These are phyloP conservation scores for Phalacrocorax aristotelis DNA, from an alignment of 2,113 vertebrate genomes.

Conservation along the genomic window DNA sequence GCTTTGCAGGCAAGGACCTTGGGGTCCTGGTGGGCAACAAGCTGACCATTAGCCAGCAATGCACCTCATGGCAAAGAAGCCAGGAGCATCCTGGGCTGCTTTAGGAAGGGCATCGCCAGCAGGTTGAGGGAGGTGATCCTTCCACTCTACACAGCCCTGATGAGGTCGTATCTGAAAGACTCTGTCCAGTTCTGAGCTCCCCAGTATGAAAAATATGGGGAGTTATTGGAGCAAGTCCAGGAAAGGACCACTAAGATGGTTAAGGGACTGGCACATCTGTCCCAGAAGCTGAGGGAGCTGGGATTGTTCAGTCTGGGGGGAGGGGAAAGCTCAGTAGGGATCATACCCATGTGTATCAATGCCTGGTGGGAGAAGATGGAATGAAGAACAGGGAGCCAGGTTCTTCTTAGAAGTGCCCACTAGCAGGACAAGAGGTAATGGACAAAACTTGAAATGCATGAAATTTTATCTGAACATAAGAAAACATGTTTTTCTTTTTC, in stretches of 20 bases:
- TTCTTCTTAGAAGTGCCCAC: not conserved
- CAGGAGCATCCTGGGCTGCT: not conserved
- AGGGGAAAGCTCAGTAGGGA: not conserved
- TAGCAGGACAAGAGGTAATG: not conserved
- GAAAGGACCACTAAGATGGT: not conserved
- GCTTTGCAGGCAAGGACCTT: not conserved
- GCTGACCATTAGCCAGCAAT: not conserved
- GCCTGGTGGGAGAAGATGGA: not conserved
- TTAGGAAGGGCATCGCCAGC: not conserved
- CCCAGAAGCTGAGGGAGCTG: not conserved
- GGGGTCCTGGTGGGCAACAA: not conserved
- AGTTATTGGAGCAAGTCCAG: not conserved
- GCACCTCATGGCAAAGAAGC: not conserved
- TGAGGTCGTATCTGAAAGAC: not conserved
- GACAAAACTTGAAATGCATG: not conserved
- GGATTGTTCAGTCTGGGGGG: not conserved
- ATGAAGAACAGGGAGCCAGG: not conserved
- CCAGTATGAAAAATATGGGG: not conserved
- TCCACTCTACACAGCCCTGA: not conserved
- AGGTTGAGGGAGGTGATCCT: not conserved
- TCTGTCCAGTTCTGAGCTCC: not conserved
- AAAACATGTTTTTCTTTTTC: accelerated
- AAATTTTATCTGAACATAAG: not conserved
- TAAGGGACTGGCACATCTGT: not conserved
- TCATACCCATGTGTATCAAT: not conserved